phyloP scores from a whole-genome alignment of 2,113 vertebrate genomes.

The Condylura cristata region DNA sequence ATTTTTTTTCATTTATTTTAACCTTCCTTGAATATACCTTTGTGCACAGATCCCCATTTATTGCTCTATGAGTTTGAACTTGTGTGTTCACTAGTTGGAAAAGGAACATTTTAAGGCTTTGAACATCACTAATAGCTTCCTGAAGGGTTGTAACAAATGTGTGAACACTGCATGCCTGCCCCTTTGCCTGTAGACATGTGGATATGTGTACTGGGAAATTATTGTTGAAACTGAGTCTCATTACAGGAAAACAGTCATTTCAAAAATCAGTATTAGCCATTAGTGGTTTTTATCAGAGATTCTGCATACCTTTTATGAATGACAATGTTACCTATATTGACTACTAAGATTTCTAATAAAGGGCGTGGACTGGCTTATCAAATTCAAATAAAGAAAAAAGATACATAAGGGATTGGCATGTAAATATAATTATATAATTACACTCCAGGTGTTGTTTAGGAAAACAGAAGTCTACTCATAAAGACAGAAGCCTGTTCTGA shows the following conservation, averaged over 20 bases:
- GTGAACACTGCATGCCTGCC: background rate
- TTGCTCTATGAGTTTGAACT: conserved; percentile 14
- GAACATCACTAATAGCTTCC: conserved; percentile 3
- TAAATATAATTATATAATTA: conserved; percentile 46
- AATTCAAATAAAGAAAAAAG: conserved; percentile 33
- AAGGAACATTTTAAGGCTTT: background rate
- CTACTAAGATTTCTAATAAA: conserved; percentile 14
- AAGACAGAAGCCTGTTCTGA: background rate
- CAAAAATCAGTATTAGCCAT: conserved; percentile 10
- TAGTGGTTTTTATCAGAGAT: conserved; percentile 42
- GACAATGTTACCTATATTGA: conserved; percentile 10
- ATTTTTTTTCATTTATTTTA: background rate
- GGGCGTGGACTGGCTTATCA: background rate
- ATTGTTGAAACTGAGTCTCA: background rate
- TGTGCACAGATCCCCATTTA: background rate
- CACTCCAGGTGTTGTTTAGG: conserved; percentile 11
- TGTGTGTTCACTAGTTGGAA: background rate
- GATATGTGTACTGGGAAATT: conserved; percentile 39
- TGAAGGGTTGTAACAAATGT: background rate
- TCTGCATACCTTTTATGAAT: conserved; percentile 20
- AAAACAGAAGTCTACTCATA: conserved; percentile 50
- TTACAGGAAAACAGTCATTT: conserved; percentile 49
- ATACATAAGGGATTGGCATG: conserved; percentile 45
- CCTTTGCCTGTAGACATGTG: background rate
- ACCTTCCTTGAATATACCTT: background rate